phyloP scores from a whole-genome alignment of 2,113 vertebrate species.

The Nannospalax galili region DNA sequence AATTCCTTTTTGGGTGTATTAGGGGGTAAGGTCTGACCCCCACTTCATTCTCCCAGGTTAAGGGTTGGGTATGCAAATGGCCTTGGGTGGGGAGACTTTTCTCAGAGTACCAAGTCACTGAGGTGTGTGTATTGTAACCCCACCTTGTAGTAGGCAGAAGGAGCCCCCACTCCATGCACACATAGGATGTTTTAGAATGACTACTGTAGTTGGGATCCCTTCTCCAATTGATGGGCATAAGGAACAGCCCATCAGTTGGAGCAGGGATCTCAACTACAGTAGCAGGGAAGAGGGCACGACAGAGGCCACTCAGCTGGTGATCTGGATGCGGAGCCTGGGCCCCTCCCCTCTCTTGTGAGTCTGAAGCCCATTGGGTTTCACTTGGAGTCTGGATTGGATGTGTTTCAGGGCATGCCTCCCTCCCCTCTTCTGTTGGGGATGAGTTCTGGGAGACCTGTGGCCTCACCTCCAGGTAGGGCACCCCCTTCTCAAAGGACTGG shows the following conservation, averaged over 20 bases:
- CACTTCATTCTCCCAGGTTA: background rate
- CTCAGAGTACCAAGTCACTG: background rate
- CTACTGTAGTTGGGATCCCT: background rate
- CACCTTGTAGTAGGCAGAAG: background rate
- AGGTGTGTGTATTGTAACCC: background rate
- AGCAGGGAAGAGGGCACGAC: background rate
- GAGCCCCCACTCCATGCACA: background rate
- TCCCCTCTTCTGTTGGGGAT: background rate
- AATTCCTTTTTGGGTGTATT: background rate
- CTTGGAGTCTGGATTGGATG: rapidly evolving
- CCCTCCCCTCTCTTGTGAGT: background rate
- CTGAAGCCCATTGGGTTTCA: background rate
- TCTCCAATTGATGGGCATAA: background rate
- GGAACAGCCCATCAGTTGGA: too few species aligned
- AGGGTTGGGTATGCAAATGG: background rate
- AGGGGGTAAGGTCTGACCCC: background rate
- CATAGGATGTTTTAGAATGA: conserved; percentile 1
- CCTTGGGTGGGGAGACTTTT: background rate
- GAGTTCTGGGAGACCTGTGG: background rate
- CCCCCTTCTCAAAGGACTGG: conserved; percentile 96
- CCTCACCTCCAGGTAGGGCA: conserved; percentile 94
- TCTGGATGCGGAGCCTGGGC: too few species aligned
- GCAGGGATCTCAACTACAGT: too few species aligned
- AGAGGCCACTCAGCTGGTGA: background rate
- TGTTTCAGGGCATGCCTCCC: rapidly evolving